Base-by-base conservation (phyloP, 2,888 invertebrate species). In the Camponotus fellah region DNA sequence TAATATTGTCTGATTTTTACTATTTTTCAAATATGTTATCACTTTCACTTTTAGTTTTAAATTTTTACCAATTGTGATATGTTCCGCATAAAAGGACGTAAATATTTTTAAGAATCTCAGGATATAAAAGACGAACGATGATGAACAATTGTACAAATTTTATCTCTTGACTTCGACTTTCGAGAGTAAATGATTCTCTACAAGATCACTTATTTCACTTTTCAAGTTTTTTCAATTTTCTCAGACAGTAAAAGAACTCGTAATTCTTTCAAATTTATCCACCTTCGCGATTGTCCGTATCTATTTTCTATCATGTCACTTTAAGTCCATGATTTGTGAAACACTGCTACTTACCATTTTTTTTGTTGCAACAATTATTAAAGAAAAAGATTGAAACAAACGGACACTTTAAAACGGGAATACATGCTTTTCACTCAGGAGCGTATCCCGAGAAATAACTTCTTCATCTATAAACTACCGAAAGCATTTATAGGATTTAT, bases 401-500 rank as follows among this genome's bases (percentile, higher is more conserved):
- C 83, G 75, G 82, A 87, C 91, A 90, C 91, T 92, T 60, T 86
- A 92, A 92, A 90, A 91, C 91, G n/a, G 6, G 90, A 85, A 93
- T 91, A 90, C 94, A 93, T 93, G 89, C 26, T 26, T 89, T 92
- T 92, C 94, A 88, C 92, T 88, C 89, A 85, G 88, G 85, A 71
- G 9, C 80, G 53, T n/a, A 53, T 88, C 90, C 89, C 88, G 85
- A 76, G 85, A 89, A 85, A 83, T 90, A 86, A 90, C 90, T 90
- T 90, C 91, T 90, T 90, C 90, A 86, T 86, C 86, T 77, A 83
- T 83, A 81, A 88, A 88, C 81, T 89, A 91, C 92, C 92, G 92
- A 92, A 93, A 92, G 93, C 94, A 95, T 95, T 95, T 95, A 95
- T 95, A 95, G 95, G 95, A 95, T 95, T 94, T 94, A 92, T 91